Evolutionary conservation across 2,113 vertebrate genomes (phyloP).

Genomic region (Rhagologus leucostigma): DNA sequence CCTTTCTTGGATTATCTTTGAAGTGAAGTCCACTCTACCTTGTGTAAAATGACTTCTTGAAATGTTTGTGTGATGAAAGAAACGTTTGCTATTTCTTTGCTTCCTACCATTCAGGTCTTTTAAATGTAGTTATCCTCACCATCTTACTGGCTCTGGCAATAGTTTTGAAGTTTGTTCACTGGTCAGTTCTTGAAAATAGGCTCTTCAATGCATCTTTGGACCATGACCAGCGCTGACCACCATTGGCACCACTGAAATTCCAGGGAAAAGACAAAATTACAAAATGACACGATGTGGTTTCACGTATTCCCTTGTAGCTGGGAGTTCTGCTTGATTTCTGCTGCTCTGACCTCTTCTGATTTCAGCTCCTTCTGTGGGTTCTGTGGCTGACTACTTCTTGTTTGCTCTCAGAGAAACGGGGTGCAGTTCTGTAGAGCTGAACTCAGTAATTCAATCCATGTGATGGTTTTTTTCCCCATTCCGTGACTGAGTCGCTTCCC

Average conservation of each 20-base stretch:
- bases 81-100: conserved; percentile 52
- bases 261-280: neutral
- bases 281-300: neutral
- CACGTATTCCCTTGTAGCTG: neutral
- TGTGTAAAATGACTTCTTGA: conserved; percentile 52
- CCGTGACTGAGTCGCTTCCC: neutral
- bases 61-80: conserved; percentile 49
- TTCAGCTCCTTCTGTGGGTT: conserved; percentile 19
- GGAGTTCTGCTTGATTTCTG: conserved; percentile 10
- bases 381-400: neutral
- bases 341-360: conserved; percentile 39
- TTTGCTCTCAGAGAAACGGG: neutral
- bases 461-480: neutral
- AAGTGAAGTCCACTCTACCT: conserved; percentile 66
- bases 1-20: conserved; percentile 64
- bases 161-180: conserved; percentile 30
- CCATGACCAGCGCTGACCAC: neutral
- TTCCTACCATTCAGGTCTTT: conserved; percentile 63
- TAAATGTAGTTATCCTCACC: conserved; percentile 70
- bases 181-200: conserved; percentile 50
- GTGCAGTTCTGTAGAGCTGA: neutral
- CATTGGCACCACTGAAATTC: conserved; percentile 17
- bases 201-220: conserved; percentile 12
- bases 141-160: conserved; percentile 70
- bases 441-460: neutral